Conservation (phyloP, 2,888 invertebrate genomes). For the Lymantria monacha region DNA sequence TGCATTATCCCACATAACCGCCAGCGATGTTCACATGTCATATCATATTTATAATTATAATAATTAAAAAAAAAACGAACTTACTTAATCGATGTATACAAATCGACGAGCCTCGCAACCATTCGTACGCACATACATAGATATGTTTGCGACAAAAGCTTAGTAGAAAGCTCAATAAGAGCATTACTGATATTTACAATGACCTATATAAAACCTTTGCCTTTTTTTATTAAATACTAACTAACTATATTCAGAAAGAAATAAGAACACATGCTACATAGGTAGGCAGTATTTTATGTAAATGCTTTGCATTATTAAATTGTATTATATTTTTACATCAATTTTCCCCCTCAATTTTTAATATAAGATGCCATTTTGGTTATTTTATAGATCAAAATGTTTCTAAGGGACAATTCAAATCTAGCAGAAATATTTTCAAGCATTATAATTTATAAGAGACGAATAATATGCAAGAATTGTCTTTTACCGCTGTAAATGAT, state of each 20-base stretch:
- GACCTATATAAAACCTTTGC: slow-evolving; percentile 26
- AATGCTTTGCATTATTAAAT: not conserved
- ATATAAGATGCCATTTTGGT: too few species aligned
- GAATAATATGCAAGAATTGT: too few species aligned
- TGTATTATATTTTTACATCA: too few species aligned
- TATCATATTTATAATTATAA: slow-evolving; percentile 19
- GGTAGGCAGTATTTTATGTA: slow-evolving; percentile 34
- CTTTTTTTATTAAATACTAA: slow-evolving; percentile 41
- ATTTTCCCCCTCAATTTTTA: too few species aligned
- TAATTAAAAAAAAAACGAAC: slow-evolving; percentile 37
- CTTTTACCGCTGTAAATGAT: too few species aligned
- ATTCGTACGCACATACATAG: slow-evolving; percentile 60
- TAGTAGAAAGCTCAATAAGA: slow-evolving; percentile 60
- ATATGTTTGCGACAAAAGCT: slow-evolving; percentile 81
- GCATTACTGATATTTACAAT: slow-evolving; percentile 52
- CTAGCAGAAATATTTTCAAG: too few species aligned
- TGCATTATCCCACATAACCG: slow-evolving; percentile 1
- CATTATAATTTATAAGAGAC: too few species aligned
- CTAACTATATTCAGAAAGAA: slow-evolving; percentile 56
- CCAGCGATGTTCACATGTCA: slow-evolving; percentile 3
- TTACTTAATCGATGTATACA: slow-evolving; percentile 41
- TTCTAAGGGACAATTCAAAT: too few species aligned
- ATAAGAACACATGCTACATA: slow-evolving; percentile 58
- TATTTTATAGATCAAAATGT: too few species aligned
- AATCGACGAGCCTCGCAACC: slow-evolving; percentile 46